Evolutionary conservation across 2,888 invertebrate genomes (phyloP).

Genomic region (Chouioia cunea): DNA sequence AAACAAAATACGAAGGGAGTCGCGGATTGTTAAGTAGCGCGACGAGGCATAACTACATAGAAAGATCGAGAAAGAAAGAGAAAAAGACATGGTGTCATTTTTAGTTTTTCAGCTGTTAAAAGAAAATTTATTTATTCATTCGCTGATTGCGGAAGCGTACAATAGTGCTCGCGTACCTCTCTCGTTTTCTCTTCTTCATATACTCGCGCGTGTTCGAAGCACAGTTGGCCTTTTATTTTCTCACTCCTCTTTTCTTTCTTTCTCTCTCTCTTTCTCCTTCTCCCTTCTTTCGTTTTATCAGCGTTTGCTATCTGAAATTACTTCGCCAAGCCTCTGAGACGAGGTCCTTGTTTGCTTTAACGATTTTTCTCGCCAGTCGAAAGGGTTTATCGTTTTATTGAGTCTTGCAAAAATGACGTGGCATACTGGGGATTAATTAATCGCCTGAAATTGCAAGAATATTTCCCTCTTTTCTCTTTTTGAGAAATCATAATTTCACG

Average conservation of each 20-base stretch:
- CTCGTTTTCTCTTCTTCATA: neutral
- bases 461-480: neutral
- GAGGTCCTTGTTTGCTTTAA: constrained; percentile 30
- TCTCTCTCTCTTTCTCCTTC: neutral
- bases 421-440: constrained; percentile 24
- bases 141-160: neutral
- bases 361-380: constrained; percentile 20
- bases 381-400: constrained; percentile 28
- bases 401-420: neutral
- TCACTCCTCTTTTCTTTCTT: too few relatives aligned
- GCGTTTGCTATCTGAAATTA: constrained; percentile 18
- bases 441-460: neutral
- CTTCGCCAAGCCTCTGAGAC: neutral
- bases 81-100: neutral
- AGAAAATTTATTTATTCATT: neutral
- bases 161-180: neutral
- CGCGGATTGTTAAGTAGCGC: constrained; percentile 52
- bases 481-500: too few relatives aligned
- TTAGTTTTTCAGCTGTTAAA: neutral
- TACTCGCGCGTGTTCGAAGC: neutral
- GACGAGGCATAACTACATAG: constrained; percentile 35
- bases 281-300: constrained; percentile 17
- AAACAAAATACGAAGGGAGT: constrained; percentile 28
- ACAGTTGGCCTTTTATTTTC: neutral
- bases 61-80: neutral